Evolutionary conservation across 2,888 invertebrate species (phyloP).

Genomic region (Cremastinae sp.): DNA sequence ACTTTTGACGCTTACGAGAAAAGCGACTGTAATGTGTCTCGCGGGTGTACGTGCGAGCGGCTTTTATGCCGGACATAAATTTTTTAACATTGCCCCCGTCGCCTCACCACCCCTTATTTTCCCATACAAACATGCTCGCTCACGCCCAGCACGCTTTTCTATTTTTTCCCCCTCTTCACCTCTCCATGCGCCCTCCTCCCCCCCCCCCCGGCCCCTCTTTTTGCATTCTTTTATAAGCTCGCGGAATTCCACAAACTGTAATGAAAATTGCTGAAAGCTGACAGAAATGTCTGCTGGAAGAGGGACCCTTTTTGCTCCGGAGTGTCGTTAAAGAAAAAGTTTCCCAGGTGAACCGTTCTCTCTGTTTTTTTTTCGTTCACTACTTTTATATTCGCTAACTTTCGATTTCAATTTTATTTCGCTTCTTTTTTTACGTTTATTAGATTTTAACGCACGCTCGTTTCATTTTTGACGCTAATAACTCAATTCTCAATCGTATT

Average conservation of each 20-base stretch:
- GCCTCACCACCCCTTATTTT: neutral
- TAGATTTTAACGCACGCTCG: no score
- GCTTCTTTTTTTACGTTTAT: no score
- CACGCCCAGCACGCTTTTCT: conserved; percentile 15
- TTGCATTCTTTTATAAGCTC: conserved; percentile 16
- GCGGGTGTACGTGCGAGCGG: conserved; percentile 38
- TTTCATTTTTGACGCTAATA: no score
- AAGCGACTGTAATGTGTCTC: conserved; percentile 27
- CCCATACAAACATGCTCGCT: conserved; percentile 4
- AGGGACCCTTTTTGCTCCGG: neutral
- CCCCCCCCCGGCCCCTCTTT: neutral
- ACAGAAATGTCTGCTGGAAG: conserved; percentile 14
- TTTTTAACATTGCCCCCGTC: conserved; percentile 42
- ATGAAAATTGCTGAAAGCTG: conserved; percentile 26
- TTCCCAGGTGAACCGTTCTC: no score
- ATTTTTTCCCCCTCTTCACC: conserved; percentile 1
- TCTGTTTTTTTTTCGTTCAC: no score
- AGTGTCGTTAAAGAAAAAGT: neutral
- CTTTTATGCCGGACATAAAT: conserved; percentile 45
- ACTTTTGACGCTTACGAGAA: conserved; percentile 28
- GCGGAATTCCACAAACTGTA: conserved; percentile 31
- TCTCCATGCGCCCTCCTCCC: neutral
- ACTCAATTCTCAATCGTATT: no score
- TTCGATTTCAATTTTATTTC: no score
- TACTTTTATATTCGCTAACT: no score